Base-by-base conservation (phyloP, 2,113 vertebrate species). In the Neodon shergylaensis region DNA sequence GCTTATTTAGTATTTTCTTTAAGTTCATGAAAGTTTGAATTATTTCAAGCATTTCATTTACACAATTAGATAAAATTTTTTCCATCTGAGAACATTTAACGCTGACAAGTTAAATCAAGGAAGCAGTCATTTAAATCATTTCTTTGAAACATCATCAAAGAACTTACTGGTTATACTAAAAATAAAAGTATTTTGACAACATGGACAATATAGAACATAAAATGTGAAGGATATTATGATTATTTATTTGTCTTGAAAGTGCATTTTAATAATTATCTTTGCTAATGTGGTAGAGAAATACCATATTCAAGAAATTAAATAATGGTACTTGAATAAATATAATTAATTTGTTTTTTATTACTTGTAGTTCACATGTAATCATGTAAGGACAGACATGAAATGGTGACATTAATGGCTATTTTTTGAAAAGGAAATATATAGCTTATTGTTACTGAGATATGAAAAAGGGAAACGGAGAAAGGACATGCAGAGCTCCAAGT, bases 121-220 rank as follows among this genome's bases (percentile, higher is more conserved):
- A 58, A 58, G 58, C 19, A 58, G 19, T 21, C 58, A 58, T 58
- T 58, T 58, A 6, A 21, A 85, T 89, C 6, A 52, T 89, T 93
- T 66, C 6, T 90, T 93, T 58, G 22, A 91, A 88, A 79, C 36
- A 33, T 81, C 7, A 66, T 90, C 49, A 44, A 91, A 21, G 4
- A 39, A 81, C 4, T 61, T 82, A n/a, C 4, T 22, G 10, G 33
- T 1, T 76, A 65, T 82, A 33, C 16, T 42, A 70, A 86, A 6
- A 66, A 90, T 90, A 5, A 54, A 92, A 92, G 36, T 84, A 24
- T 82, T 88, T 97, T 91, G 44, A 73, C 1, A 91, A 74, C n/a
- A 63, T 39, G 68, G 66, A 16, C 7, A 61, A 61, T 68, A 65
- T 52, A 19, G 66, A 89, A 66, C 36, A 68, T 78, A 73, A n/a